A percentile compares a stretch with the other conserved stretches of the same genome.
Evolutionary conservation across 53 echinoderm and acorn worm genomes (phyloP).

Genomic region (Hippasteria phrygiana): DNA sequence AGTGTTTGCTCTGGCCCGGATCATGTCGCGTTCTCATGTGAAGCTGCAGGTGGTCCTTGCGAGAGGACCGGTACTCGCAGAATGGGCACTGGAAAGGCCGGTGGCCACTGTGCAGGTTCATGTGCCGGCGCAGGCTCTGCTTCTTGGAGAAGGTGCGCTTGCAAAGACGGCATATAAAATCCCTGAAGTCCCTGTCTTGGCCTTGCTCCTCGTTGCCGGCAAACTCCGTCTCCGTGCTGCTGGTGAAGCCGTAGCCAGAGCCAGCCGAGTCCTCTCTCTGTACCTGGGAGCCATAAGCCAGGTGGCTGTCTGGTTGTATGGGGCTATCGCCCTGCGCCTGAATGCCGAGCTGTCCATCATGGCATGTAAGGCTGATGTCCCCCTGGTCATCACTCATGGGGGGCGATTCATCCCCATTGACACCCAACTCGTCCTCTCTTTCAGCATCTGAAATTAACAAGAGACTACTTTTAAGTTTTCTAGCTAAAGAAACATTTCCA

Average conservation of each 20-base stretch:
- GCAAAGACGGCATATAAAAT: conserved; percentile 77
- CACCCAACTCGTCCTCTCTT: conserved; percentile 49
- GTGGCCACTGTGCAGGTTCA: conserved; percentile 88
- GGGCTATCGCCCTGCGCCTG: conserved; percentile 35
- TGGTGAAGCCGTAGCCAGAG: conserved; percentile 57
- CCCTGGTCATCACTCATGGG: conserved; percentile 57
- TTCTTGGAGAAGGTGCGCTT: conserved; percentile 87
- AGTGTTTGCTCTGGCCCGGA: conserved; percentile 81
- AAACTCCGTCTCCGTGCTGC: conserved; percentile 58
- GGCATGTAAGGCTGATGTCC: conserved; percentile 40
- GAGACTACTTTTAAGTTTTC: not conserved
- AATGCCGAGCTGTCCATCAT: conserved; percentile 38
- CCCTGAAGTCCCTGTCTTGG: conserved; percentile 50
- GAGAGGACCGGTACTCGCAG: conserved; percentile 79
- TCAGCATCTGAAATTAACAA: conserved; percentile 27
- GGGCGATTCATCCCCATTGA: conserved; percentile 50
- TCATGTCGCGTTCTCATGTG: conserved; percentile 84
- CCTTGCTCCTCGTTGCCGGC: conserved; percentile 34
- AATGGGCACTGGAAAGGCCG: conserved; percentile 89
- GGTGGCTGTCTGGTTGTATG: conserved; percentile 26
- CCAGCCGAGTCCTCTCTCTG: conserved; percentile 52
- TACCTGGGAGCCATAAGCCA: conserved; percentile 37
- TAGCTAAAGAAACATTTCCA: not conserved
- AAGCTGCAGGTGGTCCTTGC: conserved; percentile 85
- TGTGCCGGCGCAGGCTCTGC: conserved; percentile 81